Evolutionary conservation across 2,888 invertebrate species (phyloP), one percentile per base, ranked within the genome.

Genomic region (Leistus spinibarbis): DNA sequence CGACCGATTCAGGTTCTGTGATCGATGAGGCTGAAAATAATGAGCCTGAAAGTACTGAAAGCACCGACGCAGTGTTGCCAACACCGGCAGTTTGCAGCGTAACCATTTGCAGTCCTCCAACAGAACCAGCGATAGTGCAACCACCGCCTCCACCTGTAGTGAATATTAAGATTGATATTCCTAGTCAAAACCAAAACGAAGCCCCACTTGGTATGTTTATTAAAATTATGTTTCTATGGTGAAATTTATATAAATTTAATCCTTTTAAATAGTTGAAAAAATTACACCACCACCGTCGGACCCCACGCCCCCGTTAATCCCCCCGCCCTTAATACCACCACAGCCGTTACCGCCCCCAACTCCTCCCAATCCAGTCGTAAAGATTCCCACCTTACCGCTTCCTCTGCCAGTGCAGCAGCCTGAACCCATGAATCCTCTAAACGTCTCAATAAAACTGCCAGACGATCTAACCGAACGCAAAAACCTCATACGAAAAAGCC

Each of bases 1-100:
- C 94, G 63, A 94, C 95, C 78, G 95, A 95, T 82, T 95, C 95
- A 81, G 95, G 94, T 81, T 92, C 95, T 57, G 91, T 93, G 65
- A 91, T 93, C 86, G 93, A 93, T 83, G 90, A 90, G 76, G 86
- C 85, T 13, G 89, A 89, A 77, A 84, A 80, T 76, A 81, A 80
- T 69, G 83, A 82, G 70, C 80, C 86, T 0, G 84, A 87, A 72
- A 40, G 40, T 40, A 78, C 80, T 57, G 87, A 87, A 76, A 80
- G 79, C 16, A 82, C 84, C 78, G 88, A 88, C 75, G 84, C 85
- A 53, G 82, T 60, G 0, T 9, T 60, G 22, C 60, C 60, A 60
- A 40, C 40, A 40, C 60, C 60, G 3, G 60, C 19, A 9, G 60
- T 60, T 9, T 60, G 60, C 7, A 60, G n/a, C 20, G 60, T 10